phyloP scores from a whole-genome alignment of 2,888 invertebrate species.

The Polymixis flavicincta region DNA sequence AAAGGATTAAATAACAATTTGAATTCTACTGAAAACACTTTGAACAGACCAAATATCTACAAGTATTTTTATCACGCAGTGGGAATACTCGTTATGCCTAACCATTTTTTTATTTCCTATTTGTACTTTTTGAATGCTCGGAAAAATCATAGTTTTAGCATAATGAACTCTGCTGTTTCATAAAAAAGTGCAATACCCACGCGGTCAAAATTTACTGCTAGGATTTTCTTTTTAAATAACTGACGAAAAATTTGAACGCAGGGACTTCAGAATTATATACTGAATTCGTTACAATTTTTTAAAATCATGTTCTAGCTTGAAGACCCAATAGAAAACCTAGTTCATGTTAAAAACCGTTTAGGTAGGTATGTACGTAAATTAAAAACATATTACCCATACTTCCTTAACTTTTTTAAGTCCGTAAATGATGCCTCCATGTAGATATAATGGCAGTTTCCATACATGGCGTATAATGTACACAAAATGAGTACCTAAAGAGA shows the following conservation, averaged over 20 bases:
- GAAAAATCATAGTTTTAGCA: not conserved
- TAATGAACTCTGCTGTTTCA: not conserved
- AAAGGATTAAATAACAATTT: not conserved
- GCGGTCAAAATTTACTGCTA: too few relatives aligned
- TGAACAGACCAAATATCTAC: not conserved
- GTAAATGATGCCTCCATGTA: not conserved
- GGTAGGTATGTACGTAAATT: not conserved
- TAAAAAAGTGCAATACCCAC: too few relatives aligned
- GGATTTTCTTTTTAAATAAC: too few relatives aligned
- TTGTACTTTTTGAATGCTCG: too few relatives aligned
- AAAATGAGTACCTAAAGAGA: conserved; percentile 13
- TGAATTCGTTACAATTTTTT: not conserved
- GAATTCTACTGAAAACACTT: not conserved
- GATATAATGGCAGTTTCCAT: not conserved
- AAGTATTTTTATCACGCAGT: not conserved
- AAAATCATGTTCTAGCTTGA: not conserved
- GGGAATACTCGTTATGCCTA: not conserved
- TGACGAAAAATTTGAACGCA: too few relatives aligned
- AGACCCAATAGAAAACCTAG: not conserved
- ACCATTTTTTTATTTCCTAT: not conserved
- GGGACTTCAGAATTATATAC: too few relatives aligned
- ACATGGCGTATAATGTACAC: conserved; percentile 6
- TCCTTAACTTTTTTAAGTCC: not conserved
- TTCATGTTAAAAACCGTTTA: not conserved
- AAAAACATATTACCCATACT: not conserved